phyloP scores from a whole-genome alignment of 2,113 vertebrate genomes.

The Pan troglodytes region NHGRI_mPanTro3-v2.1_pri NC_072412.2:100781001-100781500 shows the following conservation, averaged over 20 bases:
- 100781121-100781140: neutral
- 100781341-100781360: neutral
- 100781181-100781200: neutral
- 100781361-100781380: neutral
- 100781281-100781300: neutral
- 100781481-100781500: too few relatives aligned
- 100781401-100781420: neutral
- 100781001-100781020: neutral
- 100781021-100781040: neutral
- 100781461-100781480: neutral
- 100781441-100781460: accelerated
- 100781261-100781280: neutral
- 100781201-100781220: neutral
- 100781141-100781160: neutral
- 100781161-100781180: neutral
- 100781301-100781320: neutral
- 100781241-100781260: neutral
- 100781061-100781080: neutral
- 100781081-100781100: too few relatives aligned
- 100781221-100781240: neutral
- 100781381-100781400: neutral
- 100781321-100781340: neutral
- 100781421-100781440: neutral
- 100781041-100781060: neutral
- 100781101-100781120: neutral